Percentiles rank a stretch among this genome's conserved stretches.
phyloP scores from a whole-genome alignment of 2,797 vertebrate species.

The Remorina albescens region DNA sequence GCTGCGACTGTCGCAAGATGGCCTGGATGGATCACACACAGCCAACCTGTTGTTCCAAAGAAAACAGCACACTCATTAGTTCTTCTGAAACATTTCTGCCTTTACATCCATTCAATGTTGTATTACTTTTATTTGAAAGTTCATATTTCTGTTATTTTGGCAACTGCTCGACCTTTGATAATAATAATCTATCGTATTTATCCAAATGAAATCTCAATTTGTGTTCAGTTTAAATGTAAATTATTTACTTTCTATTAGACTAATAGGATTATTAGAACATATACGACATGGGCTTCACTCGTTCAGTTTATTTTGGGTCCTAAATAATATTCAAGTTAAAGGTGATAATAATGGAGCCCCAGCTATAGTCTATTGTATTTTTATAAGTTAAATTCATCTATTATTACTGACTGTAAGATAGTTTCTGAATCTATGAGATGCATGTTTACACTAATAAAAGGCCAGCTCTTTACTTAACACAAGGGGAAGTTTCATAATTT shows the following conservation, averaged over 20 bases:
- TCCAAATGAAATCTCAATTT: too few relatives aligned
- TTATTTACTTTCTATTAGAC: neutral
- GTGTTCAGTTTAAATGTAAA: too few relatives aligned
- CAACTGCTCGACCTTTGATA: neutral
- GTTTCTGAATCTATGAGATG: too few relatives aligned
- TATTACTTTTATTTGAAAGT: neutral
- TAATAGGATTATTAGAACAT: neutral
- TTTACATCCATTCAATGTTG: too few relatives aligned
- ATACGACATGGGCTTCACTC: too few relatives aligned
- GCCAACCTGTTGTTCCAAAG: slow-evolving; percentile 37
- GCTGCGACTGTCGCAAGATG: slow-evolving; percentile 66
- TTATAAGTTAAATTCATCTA: neutral
- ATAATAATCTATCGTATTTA: too few relatives aligned
- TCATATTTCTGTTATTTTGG: neutral
- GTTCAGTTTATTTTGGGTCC: too few relatives aligned
- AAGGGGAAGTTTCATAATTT: neutral
- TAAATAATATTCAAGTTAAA: too few relatives aligned
- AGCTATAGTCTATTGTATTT: neutral
- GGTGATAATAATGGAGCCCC: neutral
- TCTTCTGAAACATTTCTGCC: too few relatives aligned
- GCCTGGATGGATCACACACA: slow-evolving; percentile 34
- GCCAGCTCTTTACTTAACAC: too few relatives aligned
- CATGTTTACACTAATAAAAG: neutral
- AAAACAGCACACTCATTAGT: too few relatives aligned
- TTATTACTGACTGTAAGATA: too few relatives aligned